A percentile compares a stretch with the other conserved stretches of the same genome.
Conservation (phyloP, 2,113 vertebrate species). For the Psittacus erithacus region DNA sequence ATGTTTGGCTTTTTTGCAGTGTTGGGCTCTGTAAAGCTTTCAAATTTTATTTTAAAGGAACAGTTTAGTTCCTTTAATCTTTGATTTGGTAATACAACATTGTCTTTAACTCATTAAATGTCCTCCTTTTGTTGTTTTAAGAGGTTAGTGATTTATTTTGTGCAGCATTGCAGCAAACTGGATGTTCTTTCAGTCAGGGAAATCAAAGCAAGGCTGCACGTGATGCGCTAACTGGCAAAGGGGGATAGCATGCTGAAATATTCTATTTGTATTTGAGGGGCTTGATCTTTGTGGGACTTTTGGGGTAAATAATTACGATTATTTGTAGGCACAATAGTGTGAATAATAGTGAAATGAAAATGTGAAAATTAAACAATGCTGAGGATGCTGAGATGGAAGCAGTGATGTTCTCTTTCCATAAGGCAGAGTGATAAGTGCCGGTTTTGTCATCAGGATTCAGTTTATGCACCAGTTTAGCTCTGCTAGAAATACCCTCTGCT, state of each 20-base stretch:
- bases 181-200: conserved; percentile 18
- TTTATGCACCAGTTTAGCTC: background rate
- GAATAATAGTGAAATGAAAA: background rate
- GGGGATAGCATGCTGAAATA: background rate
- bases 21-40: background rate
- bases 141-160: conserved; percentile 51
- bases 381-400: background rate
- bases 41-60: conserved; percentile 16
- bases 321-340: background rate
- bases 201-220: conserved; percentile 18
- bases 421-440: fast-evolving
- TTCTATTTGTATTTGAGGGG: background rate
- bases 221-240: background rate
- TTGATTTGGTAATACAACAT: conserved; percentile 10
- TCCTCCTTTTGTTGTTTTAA: background rate
- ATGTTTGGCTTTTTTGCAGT: background rate
- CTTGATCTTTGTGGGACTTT: background rate
- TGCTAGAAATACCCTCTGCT: background rate
- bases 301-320: background rate
- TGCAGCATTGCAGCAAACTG: conserved; percentile 43
- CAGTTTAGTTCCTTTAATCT: conserved; percentile 18
- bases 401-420: background rate
- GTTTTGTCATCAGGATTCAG: background rate
- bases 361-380: background rate
- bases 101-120: conserved; percentile 49